These are phyloP conservation scores for Macropis europaea DNA, from an alignment of 2,888 invertebrate species.

Conservation along the genomic window DNA sequence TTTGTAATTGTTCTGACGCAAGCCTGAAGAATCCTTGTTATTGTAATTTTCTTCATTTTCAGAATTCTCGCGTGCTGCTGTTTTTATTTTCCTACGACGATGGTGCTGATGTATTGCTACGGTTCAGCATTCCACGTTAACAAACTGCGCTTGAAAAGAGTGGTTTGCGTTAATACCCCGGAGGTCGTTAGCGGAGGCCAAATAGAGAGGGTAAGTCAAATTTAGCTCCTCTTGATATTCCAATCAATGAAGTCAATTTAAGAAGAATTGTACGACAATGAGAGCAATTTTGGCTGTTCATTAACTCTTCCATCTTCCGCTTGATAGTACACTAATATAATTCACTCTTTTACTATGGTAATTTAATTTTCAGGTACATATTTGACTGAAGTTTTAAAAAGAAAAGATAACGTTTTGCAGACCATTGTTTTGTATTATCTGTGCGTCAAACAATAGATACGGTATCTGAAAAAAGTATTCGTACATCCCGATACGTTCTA, in stretches of 20 bases:
- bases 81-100: constrained; percentile 94
- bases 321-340: no score
- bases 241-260: constrained; percentile 21
- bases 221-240: constrained; percentile 17
- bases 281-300: not conserved
- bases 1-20: constrained; percentile 9
- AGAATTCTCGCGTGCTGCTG: constrained; percentile 92
- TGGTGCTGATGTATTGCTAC: constrained; percentile 95
- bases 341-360: no score
- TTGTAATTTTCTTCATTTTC: constrained; percentile 76
- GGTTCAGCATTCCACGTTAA: constrained; percentile 94
- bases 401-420: no score
- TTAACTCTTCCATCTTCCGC: constrained; percentile 1
- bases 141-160: constrained; percentile 86
- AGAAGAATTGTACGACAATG: constrained; percentile 16
- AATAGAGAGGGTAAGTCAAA: constrained; percentile 81
- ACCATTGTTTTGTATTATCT: no score
- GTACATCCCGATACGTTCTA: no score
- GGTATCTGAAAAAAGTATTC: no score
- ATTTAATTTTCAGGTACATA: no score
- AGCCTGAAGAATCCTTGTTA: constrained; percentile 18
- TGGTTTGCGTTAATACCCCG: constrained; percentile 80
- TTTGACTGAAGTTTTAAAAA: no score
- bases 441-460: no score
- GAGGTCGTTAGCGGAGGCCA: constrained; percentile 80